These are phyloP conservation scores for Cisticola juncidis DNA, from an alignment of 2,113 vertebrate species.

Conservation along the genomic window DNA sequence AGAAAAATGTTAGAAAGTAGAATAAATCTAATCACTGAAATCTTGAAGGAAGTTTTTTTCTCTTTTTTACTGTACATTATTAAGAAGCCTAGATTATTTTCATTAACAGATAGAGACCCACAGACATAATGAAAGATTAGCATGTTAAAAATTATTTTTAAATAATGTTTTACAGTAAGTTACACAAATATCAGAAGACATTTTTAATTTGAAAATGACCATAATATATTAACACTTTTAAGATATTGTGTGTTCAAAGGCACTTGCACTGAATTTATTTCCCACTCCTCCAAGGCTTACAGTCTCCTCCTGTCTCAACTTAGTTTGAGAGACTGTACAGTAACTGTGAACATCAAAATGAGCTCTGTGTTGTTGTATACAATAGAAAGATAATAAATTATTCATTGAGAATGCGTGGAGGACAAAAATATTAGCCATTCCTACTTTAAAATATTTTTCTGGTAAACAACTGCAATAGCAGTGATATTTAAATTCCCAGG, in stretches of 20 bases:
- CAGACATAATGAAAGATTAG: background rate
- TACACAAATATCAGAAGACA: background rate
- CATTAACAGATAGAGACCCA: background rate
- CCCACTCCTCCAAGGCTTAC: background rate
- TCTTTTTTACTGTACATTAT: background rate
- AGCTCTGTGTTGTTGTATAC: background rate
- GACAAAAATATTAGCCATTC: background rate
- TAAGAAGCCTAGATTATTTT: background rate
- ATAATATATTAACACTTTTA: background rate
- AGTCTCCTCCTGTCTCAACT: background rate
- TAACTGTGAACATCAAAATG: background rate
- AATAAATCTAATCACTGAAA: background rate
- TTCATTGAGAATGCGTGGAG: background rate
- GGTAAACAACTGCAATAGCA: background rate
- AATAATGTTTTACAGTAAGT: background rate
- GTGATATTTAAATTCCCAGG: background rate
- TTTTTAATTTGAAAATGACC: background rate
- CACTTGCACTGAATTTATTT: background rate
- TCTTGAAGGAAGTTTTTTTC: background rate
- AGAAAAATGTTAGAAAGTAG: background rate
- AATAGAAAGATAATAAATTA: background rate
- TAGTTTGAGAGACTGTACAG: background rate
- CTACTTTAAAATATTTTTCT: background rate
- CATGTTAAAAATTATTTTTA: background rate
- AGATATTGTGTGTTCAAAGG: background rate